Conservation (phyloP, 2,888 invertebrate genomes). For the Odontocerum albicorne region DNA sequence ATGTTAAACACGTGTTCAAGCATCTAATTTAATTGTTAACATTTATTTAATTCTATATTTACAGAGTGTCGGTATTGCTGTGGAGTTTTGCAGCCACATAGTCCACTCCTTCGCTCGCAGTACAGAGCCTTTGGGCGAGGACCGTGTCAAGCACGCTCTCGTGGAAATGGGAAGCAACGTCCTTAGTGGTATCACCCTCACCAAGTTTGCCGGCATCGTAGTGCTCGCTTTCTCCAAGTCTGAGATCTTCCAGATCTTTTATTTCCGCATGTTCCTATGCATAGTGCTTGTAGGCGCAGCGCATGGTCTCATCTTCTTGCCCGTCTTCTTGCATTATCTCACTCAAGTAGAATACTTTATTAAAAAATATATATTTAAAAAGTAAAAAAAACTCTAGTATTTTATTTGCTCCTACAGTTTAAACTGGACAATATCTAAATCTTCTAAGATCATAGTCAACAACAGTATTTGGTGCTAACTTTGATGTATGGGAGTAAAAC, state of each 20-base stretch:
- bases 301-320: conserved; percentile 90
- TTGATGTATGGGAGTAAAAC: too few relatives aligned
- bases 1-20: too few relatives aligned
- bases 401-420: too few relatives aligned
- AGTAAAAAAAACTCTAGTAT: too few relatives aligned
- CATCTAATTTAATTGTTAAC: too few relatives aligned
- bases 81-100: conserved; percentile 94
- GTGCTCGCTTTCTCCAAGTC: conserved; percentile 92
- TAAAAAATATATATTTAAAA: too few relatives aligned
- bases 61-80: conserved; percentile 87
- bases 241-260: conserved; percentile 89
- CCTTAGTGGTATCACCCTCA: conserved; percentile 91
- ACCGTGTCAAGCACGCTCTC: conserved; percentile 70
- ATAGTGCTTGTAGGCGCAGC: conserved; percentile 90
- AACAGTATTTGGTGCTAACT: too few relatives aligned
- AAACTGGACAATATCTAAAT: too few relatives aligned
- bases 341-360: conserved; percentile 1
- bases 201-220: conserved; percentile 88
- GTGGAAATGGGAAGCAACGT: conserved; percentile 87
- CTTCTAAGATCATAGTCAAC: too few relatives aligned
- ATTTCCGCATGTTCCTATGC: conserved; percentile 95
- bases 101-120: conserved; percentile 65
- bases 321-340: conserved; percentile 79
- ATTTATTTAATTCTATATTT: too few relatives aligned
- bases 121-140: conserved; percentile 51